Conservation (phyloP, 37 sponge, comb jelly and placozoan species). For the Amphimedon queenslandica region DNA sequence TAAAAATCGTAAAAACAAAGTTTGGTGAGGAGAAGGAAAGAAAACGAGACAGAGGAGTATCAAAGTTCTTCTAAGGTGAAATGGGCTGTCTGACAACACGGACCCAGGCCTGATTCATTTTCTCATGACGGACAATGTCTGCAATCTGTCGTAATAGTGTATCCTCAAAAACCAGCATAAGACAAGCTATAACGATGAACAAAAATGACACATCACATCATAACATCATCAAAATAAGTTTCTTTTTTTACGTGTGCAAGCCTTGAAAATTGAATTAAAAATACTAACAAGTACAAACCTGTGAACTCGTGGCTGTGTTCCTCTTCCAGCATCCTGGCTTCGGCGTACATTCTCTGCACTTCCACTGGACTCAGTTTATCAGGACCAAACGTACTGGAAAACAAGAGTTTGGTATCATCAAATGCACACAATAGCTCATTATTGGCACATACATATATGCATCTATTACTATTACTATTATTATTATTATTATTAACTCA, state of each 20-base stretch:
- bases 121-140: slow-evolving; percentile 53
- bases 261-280: background rate
- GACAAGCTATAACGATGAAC: slow-evolving; percentile 12
- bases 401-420: too few relatives aligned
- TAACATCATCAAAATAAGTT: too few relatives aligned
- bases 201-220: background rate
- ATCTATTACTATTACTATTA: too few relatives aligned
- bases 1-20: too few relatives aligned
- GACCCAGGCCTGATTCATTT: slow-evolving; percentile 67
- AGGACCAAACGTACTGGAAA: slow-evolving; percentile 55
- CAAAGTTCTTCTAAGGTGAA: too few relatives aligned
- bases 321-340: slow-evolving; percentile 27
- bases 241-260: too few relatives aligned
- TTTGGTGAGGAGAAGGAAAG: background rate
- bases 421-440: too few relatives aligned
- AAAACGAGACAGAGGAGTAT: too few relatives aligned
- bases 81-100: slow-evolving; percentile 21
- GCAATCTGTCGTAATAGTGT: slow-evolving; percentile 57
- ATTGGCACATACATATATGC: too few relatives aligned
- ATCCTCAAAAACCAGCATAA: slow-evolving; percentile 60
- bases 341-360: slow-evolving; percentile 24
- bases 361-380: slow-evolving; percentile 27
- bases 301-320: slow-evolving; percentile 50
- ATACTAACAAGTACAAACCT: too few relatives aligned
- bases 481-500: too few relatives aligned